Evolutionary conservation across 2,888 invertebrate genomes (phyloP).

Genomic region (Dermolepida albohirtum): DNA sequence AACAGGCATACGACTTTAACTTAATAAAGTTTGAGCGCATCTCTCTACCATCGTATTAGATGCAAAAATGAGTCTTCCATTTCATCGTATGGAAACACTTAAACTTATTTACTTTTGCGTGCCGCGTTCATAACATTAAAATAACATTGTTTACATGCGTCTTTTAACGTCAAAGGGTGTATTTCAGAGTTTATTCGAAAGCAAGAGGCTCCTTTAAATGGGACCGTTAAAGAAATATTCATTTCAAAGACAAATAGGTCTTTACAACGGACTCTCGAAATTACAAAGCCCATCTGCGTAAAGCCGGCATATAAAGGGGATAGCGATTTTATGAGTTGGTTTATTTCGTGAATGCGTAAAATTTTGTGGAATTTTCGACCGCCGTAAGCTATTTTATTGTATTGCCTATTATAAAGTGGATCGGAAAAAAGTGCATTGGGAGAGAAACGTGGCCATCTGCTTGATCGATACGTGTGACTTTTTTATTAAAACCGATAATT

Average conservation of each 20-base stretch:
- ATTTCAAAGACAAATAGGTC: slow-evolving; percentile 31
- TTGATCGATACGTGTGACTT: no score
- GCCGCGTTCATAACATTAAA: background rate
- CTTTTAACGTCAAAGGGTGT: slow-evolving; percentile 7
- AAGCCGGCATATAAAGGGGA: background rate
- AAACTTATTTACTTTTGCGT: background rate
- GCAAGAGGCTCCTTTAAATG: slow-evolving; percentile 5
- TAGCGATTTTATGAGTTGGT: no score
- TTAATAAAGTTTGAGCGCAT: no score
- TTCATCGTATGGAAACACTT: background rate
- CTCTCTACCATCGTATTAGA: no score
- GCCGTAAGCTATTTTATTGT: no score
- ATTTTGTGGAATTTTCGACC: no score
- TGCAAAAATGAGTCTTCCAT: background rate
- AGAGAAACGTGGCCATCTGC: no score
- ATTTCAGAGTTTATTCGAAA: background rate
- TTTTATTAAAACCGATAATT: no score
- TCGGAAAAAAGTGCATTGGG: no score
- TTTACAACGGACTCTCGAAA: slow-evolving; percentile 8
- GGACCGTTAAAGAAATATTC: slow-evolving; percentile 27
- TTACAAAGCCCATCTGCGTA: slow-evolving; percentile 26
- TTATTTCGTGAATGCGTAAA: no score
- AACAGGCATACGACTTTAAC: no score
- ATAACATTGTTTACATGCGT: slow-evolving; percentile 13
- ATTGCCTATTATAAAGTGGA: no score